Percentiles rank a stretch among this genome's conserved stretches.
Conservation (phyloP, 2,797 vertebrate genomes). For the Prionace glauca region DNA sequence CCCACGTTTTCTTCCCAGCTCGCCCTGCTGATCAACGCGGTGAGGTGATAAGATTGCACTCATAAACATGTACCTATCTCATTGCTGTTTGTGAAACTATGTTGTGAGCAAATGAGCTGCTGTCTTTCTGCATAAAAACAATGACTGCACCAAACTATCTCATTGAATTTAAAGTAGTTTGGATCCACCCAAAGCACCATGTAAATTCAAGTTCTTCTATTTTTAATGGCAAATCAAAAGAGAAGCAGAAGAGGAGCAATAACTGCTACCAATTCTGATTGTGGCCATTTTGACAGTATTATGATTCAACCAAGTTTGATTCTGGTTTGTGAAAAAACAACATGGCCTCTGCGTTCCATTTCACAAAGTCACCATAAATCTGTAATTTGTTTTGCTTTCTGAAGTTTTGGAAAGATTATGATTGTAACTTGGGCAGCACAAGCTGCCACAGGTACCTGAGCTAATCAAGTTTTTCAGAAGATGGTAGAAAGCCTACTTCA, state of each 20-base stretch:
- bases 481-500: not conserved
- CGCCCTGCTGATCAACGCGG: no score
- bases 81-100: no score
- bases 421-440: not conserved
- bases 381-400: not conserved
- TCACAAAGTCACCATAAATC: not conserved
- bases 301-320: not conserved
- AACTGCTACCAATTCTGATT: not conserved
- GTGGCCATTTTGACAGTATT: not conserved
- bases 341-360: not conserved
- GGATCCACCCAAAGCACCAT: not conserved
- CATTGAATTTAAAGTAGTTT: no score
- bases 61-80: no score
- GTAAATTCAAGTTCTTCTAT: not conserved
- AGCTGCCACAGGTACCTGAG: not conserved
- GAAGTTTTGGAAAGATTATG: not conserved
- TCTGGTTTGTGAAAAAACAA: not conserved
- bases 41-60: no score
- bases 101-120: no score
- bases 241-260: not conserved
- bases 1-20: no score
- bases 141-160: no score
- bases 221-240: not conserved
- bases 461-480: not conserved
- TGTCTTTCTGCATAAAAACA: no score